A percentile compares a stretch with the other conserved stretches of the same genome.
Evolutionary conservation across 1,140 invertebrate genomes (phyloP).

Genomic region (Drosophila tsacasi): DNA sequence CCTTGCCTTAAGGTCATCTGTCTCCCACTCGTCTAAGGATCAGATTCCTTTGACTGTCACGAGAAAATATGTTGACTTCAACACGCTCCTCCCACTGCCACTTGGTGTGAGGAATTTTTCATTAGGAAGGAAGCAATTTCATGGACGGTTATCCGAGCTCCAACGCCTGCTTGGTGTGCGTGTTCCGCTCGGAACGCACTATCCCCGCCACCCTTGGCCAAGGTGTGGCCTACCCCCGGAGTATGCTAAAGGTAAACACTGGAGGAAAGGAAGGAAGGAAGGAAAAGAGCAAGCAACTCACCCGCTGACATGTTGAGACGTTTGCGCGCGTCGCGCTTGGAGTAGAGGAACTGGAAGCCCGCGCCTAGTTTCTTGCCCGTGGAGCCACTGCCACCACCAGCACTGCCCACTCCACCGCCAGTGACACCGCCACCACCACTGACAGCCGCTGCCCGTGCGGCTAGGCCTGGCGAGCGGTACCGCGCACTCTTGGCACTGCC

Average conservation of each 20-base stretch:
- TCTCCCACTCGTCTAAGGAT: slow-evolving; percentile 29
- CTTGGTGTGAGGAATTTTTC: slow-evolving; percentile 49
- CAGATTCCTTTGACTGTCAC: slow-evolving; percentile 12
- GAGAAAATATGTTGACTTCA: slow-evolving; percentile 8
- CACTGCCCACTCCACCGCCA: slow-evolving; percentile 5
- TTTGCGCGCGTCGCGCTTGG: slow-evolving; percentile 86
- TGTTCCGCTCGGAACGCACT: slow-evolving; percentile 20
- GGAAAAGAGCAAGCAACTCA: slow-evolving; percentile 68
- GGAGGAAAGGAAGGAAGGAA: neutral
- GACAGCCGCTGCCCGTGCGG: slow-evolving; percentile 74
- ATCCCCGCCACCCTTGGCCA: neutral
- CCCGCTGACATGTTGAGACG: slow-evolving; percentile 86
- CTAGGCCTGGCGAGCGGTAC: slow-evolving; percentile 93
- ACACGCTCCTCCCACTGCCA: neutral
- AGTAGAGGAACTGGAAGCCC: slow-evolving; percentile 88
- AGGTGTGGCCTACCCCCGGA: slow-evolving; percentile 24
- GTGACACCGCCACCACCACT: slow-evolving; percentile 85
- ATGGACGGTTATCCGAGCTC: slow-evolving; percentile 30
- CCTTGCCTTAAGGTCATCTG: slow-evolving; percentile 24
- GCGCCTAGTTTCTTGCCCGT: slow-evolving; percentile 89
- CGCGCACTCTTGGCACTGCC: slow-evolving; percentile 92
- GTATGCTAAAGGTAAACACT: slow-evolving; percentile 34
- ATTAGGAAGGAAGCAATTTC: slow-evolving; percentile 52
- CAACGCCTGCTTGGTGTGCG: slow-evolving; percentile 23
- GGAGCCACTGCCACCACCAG: slow-evolving; percentile 19